These are phyloP conservation scores for Stigmatopora nigra DNA, from an alignment of 2,113 vertebrate species.

Conservation along the genomic window DNA sequence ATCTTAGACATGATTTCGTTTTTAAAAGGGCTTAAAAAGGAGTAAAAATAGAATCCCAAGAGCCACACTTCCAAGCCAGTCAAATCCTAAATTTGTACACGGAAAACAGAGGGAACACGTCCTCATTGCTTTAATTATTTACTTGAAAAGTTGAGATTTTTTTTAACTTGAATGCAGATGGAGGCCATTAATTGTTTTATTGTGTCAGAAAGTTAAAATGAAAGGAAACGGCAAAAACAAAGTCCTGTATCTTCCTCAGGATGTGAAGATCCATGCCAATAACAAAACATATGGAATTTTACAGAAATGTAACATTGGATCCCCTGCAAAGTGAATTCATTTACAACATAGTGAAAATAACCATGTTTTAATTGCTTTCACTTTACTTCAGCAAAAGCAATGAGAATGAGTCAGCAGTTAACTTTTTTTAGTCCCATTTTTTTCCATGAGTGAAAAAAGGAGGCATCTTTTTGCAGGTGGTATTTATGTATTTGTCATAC, in stretches of 20 bases:
- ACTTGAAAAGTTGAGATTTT: conserved; percentile 24
- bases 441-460: background rate
- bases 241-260: background rate
- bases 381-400: background rate
- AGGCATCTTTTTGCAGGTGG: background rate
- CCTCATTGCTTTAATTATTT: conserved; percentile 44
- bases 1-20: conserved; percentile 13
- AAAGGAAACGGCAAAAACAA: background rate
- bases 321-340: background rate
- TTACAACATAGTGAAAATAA: background rate
- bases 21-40: background rate
- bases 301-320: no score
- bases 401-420: background rate
- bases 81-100: conserved; percentile 31
- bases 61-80: conserved; percentile 35
- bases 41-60: conserved; percentile 22
- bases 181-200: background rate
- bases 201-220: background rate
- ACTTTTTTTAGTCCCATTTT: background rate
- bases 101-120: conserved; percentile 33
- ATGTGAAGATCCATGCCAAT: no score
- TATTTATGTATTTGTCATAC: background rate
- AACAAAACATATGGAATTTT: no score
- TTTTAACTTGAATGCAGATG: background rate
- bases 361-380: background rate